Conservation (phyloP, 2,113 vertebrate species). For the Spilogale gracilis region DNA sequence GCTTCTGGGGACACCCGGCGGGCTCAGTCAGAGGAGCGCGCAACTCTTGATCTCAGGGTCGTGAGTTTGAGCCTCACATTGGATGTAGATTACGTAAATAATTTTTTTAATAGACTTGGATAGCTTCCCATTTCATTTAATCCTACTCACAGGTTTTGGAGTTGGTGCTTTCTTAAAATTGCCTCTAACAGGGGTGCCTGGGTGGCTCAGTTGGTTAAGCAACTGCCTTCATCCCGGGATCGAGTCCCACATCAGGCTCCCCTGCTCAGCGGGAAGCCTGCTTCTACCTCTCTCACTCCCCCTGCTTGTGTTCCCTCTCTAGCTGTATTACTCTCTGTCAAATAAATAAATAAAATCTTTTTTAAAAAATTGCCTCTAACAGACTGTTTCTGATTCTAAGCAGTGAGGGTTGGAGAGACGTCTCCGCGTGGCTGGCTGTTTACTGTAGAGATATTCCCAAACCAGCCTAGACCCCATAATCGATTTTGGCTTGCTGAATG, state of each 20-base stretch:
- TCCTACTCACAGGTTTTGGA: not conserved
- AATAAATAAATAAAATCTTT: too few species aligned
- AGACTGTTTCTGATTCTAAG: not conserved
- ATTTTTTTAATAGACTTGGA: too few species aligned
- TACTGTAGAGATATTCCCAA: not conserved
- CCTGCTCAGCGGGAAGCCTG: too few species aligned
- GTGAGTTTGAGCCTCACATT: not conserved
- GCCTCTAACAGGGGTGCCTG: not conserved
- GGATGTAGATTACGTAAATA: not conserved
- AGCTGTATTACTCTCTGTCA: too few species aligned
- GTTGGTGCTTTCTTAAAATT: conserved; percentile 19
- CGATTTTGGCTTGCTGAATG: not conserved
- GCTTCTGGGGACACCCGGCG: not conserved
- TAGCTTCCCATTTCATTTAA: not conserved
- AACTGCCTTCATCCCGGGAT: too few species aligned
- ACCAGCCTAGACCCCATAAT: too few species aligned
- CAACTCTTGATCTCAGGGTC: not conserved
- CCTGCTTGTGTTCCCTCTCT: too few species aligned
- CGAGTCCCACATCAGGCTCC: too few species aligned
- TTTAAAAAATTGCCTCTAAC: not conserved
- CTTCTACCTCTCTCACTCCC: too few species aligned
- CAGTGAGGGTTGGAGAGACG: not conserved
- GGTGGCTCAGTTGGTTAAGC: too few species aligned
- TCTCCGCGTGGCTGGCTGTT: not conserved
- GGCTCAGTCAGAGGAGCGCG: not conserved